Conservation (phyloP, 2,888 invertebrate genomes). For the Cryptocheilus praepositus region DNA sequence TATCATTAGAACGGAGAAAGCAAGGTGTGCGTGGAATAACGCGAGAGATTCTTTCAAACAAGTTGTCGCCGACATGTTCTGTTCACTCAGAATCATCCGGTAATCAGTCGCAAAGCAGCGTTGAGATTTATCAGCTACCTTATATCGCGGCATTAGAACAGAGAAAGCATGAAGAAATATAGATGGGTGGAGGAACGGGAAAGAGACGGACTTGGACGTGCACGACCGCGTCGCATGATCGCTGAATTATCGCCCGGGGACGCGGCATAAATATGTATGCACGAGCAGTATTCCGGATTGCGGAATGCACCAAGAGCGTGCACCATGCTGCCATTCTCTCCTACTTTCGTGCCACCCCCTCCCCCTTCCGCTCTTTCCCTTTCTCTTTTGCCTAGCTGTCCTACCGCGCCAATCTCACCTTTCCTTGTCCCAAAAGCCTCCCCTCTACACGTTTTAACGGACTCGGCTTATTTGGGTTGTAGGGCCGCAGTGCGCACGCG, state of each 20-base stretch:
- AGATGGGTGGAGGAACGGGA: conserved; percentile 1
- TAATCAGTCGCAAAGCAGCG: no score
- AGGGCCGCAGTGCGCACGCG: conserved; percentile 52
- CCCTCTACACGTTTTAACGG: conserved; percentile 7
- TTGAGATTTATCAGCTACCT: no score
- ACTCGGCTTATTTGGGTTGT: not conserved
- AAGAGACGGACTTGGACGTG: conserved; percentile 49
- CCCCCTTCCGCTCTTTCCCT: conserved; percentile 7
- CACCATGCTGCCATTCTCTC: conserved; percentile 37
- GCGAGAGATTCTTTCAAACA: no score
- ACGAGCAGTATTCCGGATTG: conserved; percentile 63
- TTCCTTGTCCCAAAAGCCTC: conserved; percentile 24
- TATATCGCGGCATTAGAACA: not conserved
- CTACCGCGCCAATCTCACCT: conserved; percentile 18
- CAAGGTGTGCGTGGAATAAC: no score
- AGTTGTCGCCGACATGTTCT: no score
- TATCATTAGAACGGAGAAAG: no score
- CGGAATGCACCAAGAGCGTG: conserved; percentile 63
- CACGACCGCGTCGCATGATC: conserved; percentile 65
- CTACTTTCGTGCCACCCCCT: conserved; percentile 24
- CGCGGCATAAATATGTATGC: conserved; percentile 69
- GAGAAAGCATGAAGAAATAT: conserved; percentile 5
- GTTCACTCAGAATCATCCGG: no score
- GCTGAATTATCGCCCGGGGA: conserved; percentile 68
- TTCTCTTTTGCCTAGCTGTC: conserved; percentile 14